phyloP scores from a whole-genome alignment of 92 coral and sea anemone species.

The Porites lobata region DNA sequence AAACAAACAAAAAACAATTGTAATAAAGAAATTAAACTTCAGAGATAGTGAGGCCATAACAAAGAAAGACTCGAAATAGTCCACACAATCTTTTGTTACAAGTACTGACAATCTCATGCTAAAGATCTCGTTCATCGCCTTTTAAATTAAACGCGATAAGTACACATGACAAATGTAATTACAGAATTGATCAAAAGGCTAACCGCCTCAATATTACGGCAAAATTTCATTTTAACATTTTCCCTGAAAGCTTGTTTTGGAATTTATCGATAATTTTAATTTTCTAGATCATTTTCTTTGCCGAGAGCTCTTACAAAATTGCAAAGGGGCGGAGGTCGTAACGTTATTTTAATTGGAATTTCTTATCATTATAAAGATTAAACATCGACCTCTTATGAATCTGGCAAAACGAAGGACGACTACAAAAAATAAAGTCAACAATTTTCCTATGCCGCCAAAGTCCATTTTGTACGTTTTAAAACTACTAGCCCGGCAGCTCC shows the following conservation, averaged over 20 bases:
- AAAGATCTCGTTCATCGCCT: neutral
- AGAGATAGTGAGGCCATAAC: neutral
- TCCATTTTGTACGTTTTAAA: no score
- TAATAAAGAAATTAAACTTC: neutral
- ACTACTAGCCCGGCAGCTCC: no score
- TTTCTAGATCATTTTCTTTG: neutral
- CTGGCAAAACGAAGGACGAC: neutral
- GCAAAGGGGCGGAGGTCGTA: neutral
- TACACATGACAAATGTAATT: neutral
- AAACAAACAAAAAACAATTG: neutral
- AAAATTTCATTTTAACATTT: neutral
- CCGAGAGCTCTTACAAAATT: conserved; percentile 5
- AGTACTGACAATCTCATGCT: neutral
- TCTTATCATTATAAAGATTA: neutral
- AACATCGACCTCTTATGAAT: neutral
- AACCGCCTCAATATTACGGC: neutral
- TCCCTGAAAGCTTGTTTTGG: neutral
- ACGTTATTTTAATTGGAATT: neutral
- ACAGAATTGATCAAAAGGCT: neutral
- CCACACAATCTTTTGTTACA: neutral
- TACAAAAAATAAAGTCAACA: no score
- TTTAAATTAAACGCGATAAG: neutral
- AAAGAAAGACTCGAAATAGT: no score
- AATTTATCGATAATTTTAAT: neutral
- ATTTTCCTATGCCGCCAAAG: no score